A percentile compares a stretch with the other conserved stretches of the same genome.
These are phyloP conservation scores for Leistus spinibarbis DNA, from an alignment of 2,888 invertebrate genomes.

Conservation along the genomic window DNA sequence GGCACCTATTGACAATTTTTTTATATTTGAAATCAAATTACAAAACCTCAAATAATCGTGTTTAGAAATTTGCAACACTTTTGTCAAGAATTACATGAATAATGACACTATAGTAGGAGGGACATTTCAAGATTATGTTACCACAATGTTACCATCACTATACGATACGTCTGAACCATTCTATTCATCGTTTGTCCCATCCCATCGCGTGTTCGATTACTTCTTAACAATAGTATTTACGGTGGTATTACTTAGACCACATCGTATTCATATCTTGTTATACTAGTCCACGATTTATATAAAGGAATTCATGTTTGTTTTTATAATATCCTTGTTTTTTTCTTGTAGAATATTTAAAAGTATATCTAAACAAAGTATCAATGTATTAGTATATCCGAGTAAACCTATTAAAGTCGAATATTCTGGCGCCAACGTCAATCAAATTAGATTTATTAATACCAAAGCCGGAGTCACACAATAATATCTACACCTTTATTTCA, in stretches of 20 bases:
- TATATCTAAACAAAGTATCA: constrained; percentile 34
- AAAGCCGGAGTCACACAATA: not conserved
- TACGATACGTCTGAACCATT: not conserved
- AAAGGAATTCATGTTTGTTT: constrained; percentile 14
- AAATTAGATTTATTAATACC: constrained; percentile 6
- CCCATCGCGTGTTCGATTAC: not conserved
- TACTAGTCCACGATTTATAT: not conserved
- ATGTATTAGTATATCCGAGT: constrained; percentile 26
- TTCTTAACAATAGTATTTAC: not conserved
- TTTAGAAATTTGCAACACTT: not conserved
- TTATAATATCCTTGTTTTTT: constrained; percentile 5
- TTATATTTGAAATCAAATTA: not conserved
- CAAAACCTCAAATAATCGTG: not conserved
- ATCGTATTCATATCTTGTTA: not conserved
- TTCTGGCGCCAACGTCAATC: constrained; percentile 37
- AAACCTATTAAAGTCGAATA: constrained; percentile 35
- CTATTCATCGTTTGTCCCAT: not conserved
- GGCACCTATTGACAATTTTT: too few relatives aligned
- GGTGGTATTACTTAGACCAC: not conserved
- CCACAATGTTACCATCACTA: not conserved
- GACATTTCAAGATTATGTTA: not conserved
- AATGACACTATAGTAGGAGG: not conserved
- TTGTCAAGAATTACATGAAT: not conserved
- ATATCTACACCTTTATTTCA: too few relatives aligned
- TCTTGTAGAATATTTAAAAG: constrained; percentile 7